phyloP scores from a whole-genome alignment of 1,140 invertebrate genomes.

The Halictus rubicundus region DNA sequence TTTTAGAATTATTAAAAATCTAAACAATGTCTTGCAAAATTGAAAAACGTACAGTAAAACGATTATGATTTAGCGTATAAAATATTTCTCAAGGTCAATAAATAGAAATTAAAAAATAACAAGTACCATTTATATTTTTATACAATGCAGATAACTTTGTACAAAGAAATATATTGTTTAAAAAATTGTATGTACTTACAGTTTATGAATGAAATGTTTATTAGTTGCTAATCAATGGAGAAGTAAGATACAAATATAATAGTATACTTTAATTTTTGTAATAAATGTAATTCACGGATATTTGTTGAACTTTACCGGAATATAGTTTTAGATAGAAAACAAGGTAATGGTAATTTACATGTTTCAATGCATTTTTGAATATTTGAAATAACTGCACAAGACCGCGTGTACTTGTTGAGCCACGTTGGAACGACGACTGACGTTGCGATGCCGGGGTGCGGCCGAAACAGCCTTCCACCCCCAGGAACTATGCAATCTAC shows the following conservation, averaged over 20 bases:
- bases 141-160: not conserved
- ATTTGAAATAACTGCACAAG: constrained; percentile 42
- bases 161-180: not conserved
- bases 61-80: not conserved
- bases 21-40: not conserved
- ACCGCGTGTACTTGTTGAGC: constrained; percentile 73
- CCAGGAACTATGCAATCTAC: constrained; percentile 63
- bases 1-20: not conserved
- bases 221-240: not conserved
- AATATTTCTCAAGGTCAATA: not conserved
- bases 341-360: constrained; percentile 4
- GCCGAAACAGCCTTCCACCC: constrained; percentile 71
- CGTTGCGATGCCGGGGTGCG: constrained; percentile 73
- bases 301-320: not conserved
- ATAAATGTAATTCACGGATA: not conserved
- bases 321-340: constrained; percentile 20
- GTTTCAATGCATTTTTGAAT: constrained; percentile 35
- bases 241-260: not conserved
- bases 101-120: not conserved
- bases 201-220: not conserved
- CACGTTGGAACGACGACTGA: constrained; percentile 73
- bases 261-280: constrained; percentile 10
- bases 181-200: constrained; percentile 25
- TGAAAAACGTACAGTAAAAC: not conserved
- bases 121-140: not conserved